These are phyloP conservation scores for Enteromius argenteus DNA, from an alignment of 2,797 vertebrate species.

Conservation along the genomic window DNA sequence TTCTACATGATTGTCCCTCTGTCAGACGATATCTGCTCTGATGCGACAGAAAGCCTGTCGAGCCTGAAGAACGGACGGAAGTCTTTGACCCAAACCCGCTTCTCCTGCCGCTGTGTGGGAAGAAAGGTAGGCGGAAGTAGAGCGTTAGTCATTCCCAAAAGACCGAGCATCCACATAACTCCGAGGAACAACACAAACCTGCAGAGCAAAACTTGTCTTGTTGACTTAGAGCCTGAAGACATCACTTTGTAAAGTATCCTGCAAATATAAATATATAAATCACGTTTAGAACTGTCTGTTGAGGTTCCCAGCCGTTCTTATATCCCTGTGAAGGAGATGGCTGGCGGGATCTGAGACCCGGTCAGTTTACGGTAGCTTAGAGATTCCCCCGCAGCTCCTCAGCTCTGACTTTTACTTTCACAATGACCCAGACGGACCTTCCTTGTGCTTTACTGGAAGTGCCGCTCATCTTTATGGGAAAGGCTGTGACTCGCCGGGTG, in stretches of 20 bases:
- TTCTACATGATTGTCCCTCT: background rate
- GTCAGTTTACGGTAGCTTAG: background rate
- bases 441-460: conserved; percentile 69
- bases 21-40: background rate
- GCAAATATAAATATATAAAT: background rate
- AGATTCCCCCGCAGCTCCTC: conserved; percentile 36
- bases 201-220: conserved; percentile 4
- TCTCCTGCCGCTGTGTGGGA: conserved; percentile 48
- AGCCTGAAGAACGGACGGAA: conserved; percentile 13
- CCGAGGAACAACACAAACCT: conserved; percentile 40
- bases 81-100: conserved; percentile 54
- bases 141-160: conserved; percentile 62
- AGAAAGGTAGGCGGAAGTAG: conserved; percentile 58
- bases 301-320: background rate
- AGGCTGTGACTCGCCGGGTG: conserved; percentile 44
- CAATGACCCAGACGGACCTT: conserved; percentile 61
- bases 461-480: conserved; percentile 59
- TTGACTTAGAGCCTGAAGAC: background rate
- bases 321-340: background rate
- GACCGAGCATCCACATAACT: conserved; percentile 33
- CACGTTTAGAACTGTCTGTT: background rate
- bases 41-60: background rate
- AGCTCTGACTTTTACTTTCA: conserved; percentile 66
- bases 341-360: background rate
- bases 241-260: background rate